Conservation (phyloP, 2,888 invertebrate species). For the Terebella lapidaria region DNA sequence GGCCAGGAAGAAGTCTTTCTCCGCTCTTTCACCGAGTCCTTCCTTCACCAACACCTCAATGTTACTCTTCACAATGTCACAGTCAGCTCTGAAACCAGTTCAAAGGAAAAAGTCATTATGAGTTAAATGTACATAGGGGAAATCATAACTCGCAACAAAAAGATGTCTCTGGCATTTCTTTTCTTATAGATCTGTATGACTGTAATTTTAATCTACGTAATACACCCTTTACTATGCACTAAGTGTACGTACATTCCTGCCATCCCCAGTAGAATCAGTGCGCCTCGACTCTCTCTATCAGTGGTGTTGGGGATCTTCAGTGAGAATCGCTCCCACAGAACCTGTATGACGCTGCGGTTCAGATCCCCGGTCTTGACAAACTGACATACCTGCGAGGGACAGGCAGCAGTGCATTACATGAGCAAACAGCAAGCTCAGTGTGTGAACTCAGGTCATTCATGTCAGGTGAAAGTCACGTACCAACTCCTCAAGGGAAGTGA, state of each 20-base stretch:
- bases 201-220: too few species aligned
- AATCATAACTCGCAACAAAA: too few species aligned
- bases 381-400: slow-evolving; percentile 56
- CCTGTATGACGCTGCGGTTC: slow-evolving; percentile 58
- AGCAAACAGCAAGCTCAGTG: background rate
- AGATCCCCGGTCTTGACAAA: slow-evolving; percentile 60
- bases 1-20: slow-evolving; percentile 57
- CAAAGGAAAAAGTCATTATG: background rate
- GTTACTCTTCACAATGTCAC: slow-evolving; percentile 59
- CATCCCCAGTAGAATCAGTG: slow-evolving; percentile 75
- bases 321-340: slow-evolving; percentile 80
- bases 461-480: slow-evolving; percentile 39
- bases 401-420: too few species aligned
- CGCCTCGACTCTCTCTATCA: slow-evolving; percentile 68
- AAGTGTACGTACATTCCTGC: slow-evolving; percentile 58
- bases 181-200: too few species aligned
- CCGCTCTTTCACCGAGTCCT: slow-evolving; percentile 62
- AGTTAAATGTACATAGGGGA: too few species aligned
- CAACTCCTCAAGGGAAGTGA: slow-evolving; percentile 62
- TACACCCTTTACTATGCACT: too few species aligned
- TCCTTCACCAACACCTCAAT: slow-evolving; percentile 69
- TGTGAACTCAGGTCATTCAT: too few species aligned
- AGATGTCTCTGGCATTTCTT: too few species aligned
- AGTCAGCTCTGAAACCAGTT: slow-evolving; percentile 47
- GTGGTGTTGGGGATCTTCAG: slow-evolving; percentile 66